Evolutionary conservation across 2,797 vertebrate species (phyloP).

Genomic region (Natrix natrix): DNA sequence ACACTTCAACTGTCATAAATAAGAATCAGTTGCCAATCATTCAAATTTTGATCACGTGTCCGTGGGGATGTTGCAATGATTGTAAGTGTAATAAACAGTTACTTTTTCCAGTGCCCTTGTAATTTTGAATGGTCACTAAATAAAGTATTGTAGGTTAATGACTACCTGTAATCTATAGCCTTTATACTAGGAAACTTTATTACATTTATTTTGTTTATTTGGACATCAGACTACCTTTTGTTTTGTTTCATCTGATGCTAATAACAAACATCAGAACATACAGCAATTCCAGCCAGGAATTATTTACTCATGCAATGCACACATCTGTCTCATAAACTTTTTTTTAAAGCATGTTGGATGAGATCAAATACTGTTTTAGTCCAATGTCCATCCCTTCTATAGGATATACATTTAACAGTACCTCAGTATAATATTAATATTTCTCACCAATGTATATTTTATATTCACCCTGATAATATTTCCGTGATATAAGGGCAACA

Average conservation of each 20-base stretch:
- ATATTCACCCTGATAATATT: neutral
- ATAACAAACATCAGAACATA: neutral
- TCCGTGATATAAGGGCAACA: neutral
- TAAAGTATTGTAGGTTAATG: neutral
- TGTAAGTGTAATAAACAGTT: neutral
- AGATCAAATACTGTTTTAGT: neutral
- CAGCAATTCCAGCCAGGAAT: neutral
- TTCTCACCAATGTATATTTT: neutral
- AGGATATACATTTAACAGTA: neutral
- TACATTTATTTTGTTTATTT: slow-evolving; percentile 10
- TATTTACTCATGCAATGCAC: neutral
- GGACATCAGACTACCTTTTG: slow-evolving; percentile 25
- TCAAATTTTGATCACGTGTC: too few relatives aligned
- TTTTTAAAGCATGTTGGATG: neutral
- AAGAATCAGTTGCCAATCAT: too few relatives aligned
- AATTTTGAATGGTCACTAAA: neutral
- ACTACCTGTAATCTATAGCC: neutral
- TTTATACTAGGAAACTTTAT: slow-evolving; percentile 1
- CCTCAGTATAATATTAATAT: neutral
- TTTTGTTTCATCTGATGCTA: too few relatives aligned
- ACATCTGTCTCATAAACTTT: neutral
- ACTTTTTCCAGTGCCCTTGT: neutral
- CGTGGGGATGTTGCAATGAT: too few relatives aligned
- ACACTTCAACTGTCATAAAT: too few relatives aligned
- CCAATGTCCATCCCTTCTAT: neutral